Evolutionary conservation across 2,113 vertebrate species (phyloP).

Genomic region (Neopipo cinnamomea): DNA sequence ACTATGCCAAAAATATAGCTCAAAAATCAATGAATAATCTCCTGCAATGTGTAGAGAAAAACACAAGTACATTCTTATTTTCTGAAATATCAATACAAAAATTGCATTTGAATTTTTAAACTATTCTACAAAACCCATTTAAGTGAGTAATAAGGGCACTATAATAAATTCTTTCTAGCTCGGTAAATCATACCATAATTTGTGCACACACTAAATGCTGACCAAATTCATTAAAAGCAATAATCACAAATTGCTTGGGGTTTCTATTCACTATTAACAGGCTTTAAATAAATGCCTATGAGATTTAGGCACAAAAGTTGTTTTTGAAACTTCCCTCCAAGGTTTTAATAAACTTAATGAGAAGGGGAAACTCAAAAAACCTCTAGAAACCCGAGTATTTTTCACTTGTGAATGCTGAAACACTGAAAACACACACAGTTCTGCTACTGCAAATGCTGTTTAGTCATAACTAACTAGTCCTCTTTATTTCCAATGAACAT

Average conservation of each 20-base stretch:
- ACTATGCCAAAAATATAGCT: not conserved
- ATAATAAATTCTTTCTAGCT: conserved; percentile 17
- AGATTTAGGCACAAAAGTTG: conserved; percentile 51
- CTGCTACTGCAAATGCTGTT: not conserved
- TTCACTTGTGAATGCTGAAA: conserved; percentile 32
- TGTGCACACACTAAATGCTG: conserved; percentile 31
- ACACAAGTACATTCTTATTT: not conserved
- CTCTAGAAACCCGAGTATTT: conserved; percentile 23
- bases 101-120: not conserved
- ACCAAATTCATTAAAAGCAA: conserved; percentile 60
- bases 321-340: conserved; percentile 45
- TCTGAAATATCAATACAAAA: not conserved
- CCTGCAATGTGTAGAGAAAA: not conserved
- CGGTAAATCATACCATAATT: conserved; percentile 6
- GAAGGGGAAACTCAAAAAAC: conserved; percentile 39
- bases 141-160: not conserved
- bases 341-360: conserved; percentile 65
- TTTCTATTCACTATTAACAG: conserved; percentile 62
- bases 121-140: not conserved
- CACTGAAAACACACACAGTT: conserved; percentile 38
- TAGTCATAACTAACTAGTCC: conserved; percentile 36
- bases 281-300: conserved; percentile 55
- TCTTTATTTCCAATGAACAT: conserved; percentile 45
- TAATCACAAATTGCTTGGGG: conserved; percentile 55
- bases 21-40: not conserved